phyloP scores from a whole-genome alignment of 2,888 invertebrate genomes.

The Metacarcinus magister region DNA sequence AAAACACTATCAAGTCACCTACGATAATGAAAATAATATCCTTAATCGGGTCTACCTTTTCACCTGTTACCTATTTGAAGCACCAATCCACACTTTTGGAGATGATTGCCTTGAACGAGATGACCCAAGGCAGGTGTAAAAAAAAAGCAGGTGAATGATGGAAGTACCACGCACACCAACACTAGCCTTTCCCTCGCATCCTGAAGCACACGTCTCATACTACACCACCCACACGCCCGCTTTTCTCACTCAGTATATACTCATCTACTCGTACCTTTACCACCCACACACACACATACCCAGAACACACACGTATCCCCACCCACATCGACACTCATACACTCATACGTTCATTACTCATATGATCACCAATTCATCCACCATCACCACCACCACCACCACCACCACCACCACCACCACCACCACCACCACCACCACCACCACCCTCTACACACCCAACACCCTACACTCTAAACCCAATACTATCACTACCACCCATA shows the following conservation, averaged over 20 bases:
- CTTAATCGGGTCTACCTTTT: not conserved
- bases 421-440: not conserved
- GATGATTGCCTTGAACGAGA: not conserved
- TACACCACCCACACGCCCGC: not conserved
- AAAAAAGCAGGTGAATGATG: not conserved
- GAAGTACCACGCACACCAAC: not conserved
- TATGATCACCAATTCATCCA: not conserved
- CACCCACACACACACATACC: too few species aligned
- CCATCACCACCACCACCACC: not conserved
- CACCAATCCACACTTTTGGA: not conserved
- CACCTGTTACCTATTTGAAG: not conserved
- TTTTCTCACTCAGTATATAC: not conserved
- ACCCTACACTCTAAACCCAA: not conserved
- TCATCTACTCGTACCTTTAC: too few species aligned
- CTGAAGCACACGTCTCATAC: constrained; percentile 8
- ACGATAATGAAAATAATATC: not conserved
- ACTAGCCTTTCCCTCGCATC: not conserved
- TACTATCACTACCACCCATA: not conserved
- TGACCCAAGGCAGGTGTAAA: not conserved
- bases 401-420: not conserved
- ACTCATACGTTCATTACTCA: not conserved
- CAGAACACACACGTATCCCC: not conserved
- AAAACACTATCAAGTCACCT: not conserved
- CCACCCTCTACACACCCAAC: not conserved
- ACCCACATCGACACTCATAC: not conserved